Conservation (phyloP, 2,797 vertebrate species). For the Pangasius sanitwongsei region DNA sequence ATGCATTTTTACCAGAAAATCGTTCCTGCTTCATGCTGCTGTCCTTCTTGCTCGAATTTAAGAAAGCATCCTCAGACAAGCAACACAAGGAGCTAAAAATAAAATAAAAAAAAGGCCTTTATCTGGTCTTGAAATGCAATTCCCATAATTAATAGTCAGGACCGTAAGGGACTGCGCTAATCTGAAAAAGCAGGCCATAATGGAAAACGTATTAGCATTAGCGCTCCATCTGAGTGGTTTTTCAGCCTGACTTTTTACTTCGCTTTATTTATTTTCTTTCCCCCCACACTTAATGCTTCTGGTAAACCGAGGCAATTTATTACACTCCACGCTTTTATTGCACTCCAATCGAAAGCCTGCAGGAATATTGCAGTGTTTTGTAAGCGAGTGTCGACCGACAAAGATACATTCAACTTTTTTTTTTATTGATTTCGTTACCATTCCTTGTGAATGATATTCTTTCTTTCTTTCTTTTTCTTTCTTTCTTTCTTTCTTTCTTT, state of each 20-base stretch:
- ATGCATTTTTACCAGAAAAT: neutral
- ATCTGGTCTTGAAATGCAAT: slow-evolving; percentile 26
- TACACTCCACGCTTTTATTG: slow-evolving; percentile 61
- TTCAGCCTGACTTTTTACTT: slow-evolving; percentile 48
- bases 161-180: slow-evolving; percentile 23
- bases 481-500: neutral
- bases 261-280: slow-evolving; percentile 22
- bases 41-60: neutral
- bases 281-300: slow-evolving; percentile 42
- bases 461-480: neutral
- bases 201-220: slow-evolving; percentile 40
- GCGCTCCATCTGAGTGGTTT: slow-evolving; percentile 41
- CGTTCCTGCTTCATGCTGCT: neutral
- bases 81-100: neutral
- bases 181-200: slow-evolving; percentile 33
- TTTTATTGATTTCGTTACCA: slow-evolving; percentile 12
- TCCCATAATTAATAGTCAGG: slow-evolving; percentile 25
- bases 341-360: slow-evolving; percentile 52
- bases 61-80: neutral
- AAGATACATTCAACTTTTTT: slow-evolving; percentile 28
- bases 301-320: slow-evolving; percentile 58
- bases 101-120: neutral
- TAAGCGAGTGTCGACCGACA: slow-evolving; percentile 42
- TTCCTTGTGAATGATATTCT: neutral
- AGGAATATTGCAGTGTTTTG: slow-evolving; percentile 41